Base-by-base conservation (phyloP, 2,113 vertebrate genomes). In the Smithornis capensis region DNA sequence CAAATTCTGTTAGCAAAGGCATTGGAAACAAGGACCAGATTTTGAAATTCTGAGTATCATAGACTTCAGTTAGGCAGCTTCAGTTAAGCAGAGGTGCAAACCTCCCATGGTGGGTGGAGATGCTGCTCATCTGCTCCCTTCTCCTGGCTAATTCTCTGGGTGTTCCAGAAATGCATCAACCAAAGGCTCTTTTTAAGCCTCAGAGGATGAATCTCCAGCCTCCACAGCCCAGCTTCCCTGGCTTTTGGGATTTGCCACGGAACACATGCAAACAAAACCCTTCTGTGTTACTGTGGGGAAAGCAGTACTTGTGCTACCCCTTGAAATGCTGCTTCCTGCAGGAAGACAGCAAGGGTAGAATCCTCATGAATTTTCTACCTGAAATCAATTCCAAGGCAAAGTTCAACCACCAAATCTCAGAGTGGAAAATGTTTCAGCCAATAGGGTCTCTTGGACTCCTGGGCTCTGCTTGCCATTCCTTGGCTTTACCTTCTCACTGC, bases 311-410 rank as follows among this genome's bases (percentile, higher is more conserved):
- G 31, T 90, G n/a, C 42, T 68, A 31, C 21, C 3, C 13, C 19
- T 74, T 50, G 28, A 89, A 74, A 33, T 6, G 3, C 14, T n/a
- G 18, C 60, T 37, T 23, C n/a, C 21, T 35, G 21, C 4, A 8
- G 31, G 23, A 38, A 70, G 10, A 0, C 0, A 82, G 7, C 0
- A 2, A 67, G 23, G 16, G 7, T 55, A 9, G 13, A 74, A 92
- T 45, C 23, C 12, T 29, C 38, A 19, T 17, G 37, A 23, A 70
- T 84, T 87, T 89, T 82, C 31, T 24, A 75, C 14, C 14, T 1
- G 19, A 80, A 87, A 74, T 14, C 16, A 87, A 5, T 65, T 83
- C 56, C 62, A 78, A 82, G 44, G 35, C 33, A 87, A 84, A 89
- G 14, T 67, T 84, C 52, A 75, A 37, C 52, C 23, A 49, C 25